Percentiles rank a stretch among this genome's conserved stretches.
Evolutionary conservation across 2,113 vertebrate species (phyloP).

Genomic region (Zapus hudsonius): DNA sequence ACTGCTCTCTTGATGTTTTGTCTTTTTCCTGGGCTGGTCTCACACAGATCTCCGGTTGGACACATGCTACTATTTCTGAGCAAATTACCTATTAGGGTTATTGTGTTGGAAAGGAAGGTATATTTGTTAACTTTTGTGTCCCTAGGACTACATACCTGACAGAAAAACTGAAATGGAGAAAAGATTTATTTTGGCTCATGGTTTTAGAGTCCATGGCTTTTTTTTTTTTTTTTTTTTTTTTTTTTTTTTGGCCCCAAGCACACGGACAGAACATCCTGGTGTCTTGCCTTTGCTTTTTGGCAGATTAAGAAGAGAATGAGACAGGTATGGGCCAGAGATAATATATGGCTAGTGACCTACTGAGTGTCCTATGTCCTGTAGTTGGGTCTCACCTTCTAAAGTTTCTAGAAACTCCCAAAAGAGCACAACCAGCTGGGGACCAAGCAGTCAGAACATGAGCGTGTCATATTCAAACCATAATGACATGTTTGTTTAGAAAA

Average conservation of each 20-base stretch:
- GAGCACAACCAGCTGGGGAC: not conserved
- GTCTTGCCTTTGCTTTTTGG: not conserved
- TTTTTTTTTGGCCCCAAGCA: not conserved
- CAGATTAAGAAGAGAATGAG: not conserved
- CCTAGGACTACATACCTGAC: not conserved
- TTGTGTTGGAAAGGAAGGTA: not conserved
- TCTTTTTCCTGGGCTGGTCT: not conserved
- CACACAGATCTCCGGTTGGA: not conserved
- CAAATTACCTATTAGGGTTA: not conserved
- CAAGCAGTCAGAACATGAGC: not conserved
- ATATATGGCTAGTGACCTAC: not conserved
- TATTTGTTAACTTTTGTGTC: not conserved
- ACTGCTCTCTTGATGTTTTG: not conserved
- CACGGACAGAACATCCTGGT: not conserved
- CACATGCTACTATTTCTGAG: not conserved
- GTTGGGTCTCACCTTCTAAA: not conserved
- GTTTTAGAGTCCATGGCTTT: not conserved
- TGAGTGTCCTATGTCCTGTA: not conserved
- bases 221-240: too few species aligned
- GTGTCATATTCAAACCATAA: not conserved
- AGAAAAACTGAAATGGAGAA: not conserved
- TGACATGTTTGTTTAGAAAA: not conserved
- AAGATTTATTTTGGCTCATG: not conserved
- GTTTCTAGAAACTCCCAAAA: not conserved
- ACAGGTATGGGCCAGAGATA: not conserved